These are phyloP conservation scores for Enteromius argenteus DNA, from an alignment of 2,797 vertebrate genomes.

Conservation along the genomic window DNA sequence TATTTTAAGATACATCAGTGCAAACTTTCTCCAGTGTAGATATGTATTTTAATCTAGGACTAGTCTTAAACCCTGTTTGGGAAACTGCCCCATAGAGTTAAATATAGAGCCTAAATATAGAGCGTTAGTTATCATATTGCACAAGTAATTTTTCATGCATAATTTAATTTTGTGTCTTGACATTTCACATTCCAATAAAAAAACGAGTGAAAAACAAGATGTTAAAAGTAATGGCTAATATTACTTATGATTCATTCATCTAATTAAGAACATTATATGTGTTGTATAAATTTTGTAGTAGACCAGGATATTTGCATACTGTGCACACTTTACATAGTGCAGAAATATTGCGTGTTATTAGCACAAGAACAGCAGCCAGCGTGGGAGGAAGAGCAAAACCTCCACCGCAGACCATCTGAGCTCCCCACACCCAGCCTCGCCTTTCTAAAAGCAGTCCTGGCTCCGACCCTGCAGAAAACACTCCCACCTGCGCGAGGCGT, in stretches of 20 bases:
- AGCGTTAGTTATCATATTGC: neutral
- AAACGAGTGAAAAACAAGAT: neutral
- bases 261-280: neutral
- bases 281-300: neutral
- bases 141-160: neutral
- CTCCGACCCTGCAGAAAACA: slow-evolving; percentile 15
- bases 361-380: slow-evolving; percentile 18
- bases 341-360: neutral
- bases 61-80: too few relatives aligned
- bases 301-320: neutral
- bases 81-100: too few relatives aligned
- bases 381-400: slow-evolving; percentile 5
- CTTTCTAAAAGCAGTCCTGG: slow-evolving; percentile 25
- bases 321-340: neutral
- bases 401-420: slow-evolving; percentile 15
- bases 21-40: too few relatives aligned
- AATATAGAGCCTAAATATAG: neutral
- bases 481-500: slow-evolving; percentile 34
- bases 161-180: neutral
- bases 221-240: neutral
- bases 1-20: too few relatives aligned
- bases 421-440: neutral
- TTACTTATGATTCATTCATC: neutral
- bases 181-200: slow-evolving; percentile 7
- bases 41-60: too few relatives aligned